Evolutionary conservation across 2,888 invertebrate genomes (phyloP), one percentile per base, ranked within the genome.

Genomic region (Harpalus rufipes): DNA sequence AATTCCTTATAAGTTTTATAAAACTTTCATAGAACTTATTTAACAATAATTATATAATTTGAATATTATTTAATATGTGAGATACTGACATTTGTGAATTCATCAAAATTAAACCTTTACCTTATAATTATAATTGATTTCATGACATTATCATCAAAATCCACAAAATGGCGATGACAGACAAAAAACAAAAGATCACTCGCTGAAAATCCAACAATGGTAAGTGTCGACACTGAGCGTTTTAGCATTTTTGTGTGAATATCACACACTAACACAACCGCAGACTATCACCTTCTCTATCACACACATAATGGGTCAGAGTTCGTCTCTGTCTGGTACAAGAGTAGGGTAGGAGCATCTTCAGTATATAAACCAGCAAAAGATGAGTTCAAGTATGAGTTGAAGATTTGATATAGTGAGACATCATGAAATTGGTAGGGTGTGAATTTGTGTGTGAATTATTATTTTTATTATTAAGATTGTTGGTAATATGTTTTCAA

Each of bases 371-470:
- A 85, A 85, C 85, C 78, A 58, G 82, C 81, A 65, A 74, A 72
- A 82, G 63, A 32, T 76, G 44, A 58, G 16, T 79, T 61, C 83
- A 84, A 58, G 74, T 58, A 32, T 83, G 84, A 65, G 61, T 58
- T 41, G 56, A 80, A 32, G 72, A 56, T 81, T 56, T 16, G 18
- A 78, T 78, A 78, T 65, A 21, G 59, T 59, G 7, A 16, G n/a
- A 32, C 83, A 86, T 86, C 82, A 87, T 87, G 87, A 85, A 86
- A 81, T 74, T 86, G 86, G 86, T 86, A 85, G 56, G 86, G 82
- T 18, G 59, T 78, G 78, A 21, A 5, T 78, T 78, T 58, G 59
- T 32, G 32, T 32, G 32, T 32, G 32, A 32, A 32, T 32, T 32
- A 32, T 32, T 32, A 32, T 32, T 21, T 21, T 21, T 32, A 32